These are phyloP conservation scores for Echeneis naucrates DNA, from an alignment of 2,797 vertebrate genomes.

Conservation along the genomic window DNA sequence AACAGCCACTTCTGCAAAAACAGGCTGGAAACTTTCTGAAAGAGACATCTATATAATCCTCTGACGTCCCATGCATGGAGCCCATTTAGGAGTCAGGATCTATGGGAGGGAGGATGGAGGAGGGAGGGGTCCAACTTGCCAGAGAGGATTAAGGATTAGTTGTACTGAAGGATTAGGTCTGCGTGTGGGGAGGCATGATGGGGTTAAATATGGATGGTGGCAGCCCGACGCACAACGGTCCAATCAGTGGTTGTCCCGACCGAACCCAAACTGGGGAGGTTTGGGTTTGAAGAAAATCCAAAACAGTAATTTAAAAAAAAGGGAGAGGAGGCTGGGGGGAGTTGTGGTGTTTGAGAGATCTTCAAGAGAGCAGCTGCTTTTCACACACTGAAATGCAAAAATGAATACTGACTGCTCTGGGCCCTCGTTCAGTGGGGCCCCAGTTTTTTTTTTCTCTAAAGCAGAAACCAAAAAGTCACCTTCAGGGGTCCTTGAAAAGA, in stretches of 20 bases:
- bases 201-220: conserved; percentile 83
- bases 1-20: background rate
- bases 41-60: conserved; percentile 6
- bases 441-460: too few relatives aligned
- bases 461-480: conserved; percentile 40
- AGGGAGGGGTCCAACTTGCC: conserved; percentile 69
- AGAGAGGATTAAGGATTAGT: conserved; percentile 87
- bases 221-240: conserved; percentile 62
- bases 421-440: conserved; percentile 2
- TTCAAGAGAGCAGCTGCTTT: conserved; percentile 61
- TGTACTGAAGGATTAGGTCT: conserved; percentile 83
- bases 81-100: conserved; percentile 58
- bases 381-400: conserved; percentile 5
- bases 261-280: conserved; percentile 43
- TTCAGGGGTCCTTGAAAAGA: conserved; percentile 49
- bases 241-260: conserved; percentile 57
- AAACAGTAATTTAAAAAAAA: conserved; percentile 14
- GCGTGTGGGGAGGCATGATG: conserved; percentile 72
- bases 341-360: conserved; percentile 40
- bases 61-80: conserved; percentile 41
- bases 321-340: conserved; percentile 9
- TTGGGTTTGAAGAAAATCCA: conserved; percentile 10
- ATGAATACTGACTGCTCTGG: conserved; percentile 24
- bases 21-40: conserved; percentile 11
- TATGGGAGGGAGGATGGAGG: background rate